Percentiles rank a stretch among this genome's conserved stretches.
Conservation (phyloP, 2,113 vertebrate species). For the Bothrops jararaca region DNA sequence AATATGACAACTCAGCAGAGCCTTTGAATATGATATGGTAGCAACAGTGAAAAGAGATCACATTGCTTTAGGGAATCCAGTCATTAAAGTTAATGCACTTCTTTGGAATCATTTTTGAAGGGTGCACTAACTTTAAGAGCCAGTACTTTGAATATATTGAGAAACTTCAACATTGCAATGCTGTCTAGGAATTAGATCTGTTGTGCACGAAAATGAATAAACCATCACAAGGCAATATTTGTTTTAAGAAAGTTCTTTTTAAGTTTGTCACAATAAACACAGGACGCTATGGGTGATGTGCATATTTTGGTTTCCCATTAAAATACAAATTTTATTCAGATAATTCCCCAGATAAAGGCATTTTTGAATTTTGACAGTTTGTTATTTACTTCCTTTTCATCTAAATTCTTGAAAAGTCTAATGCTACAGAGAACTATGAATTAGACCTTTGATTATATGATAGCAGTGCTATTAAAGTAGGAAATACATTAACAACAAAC, state of each 20-base stretch:
- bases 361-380: not conserved
- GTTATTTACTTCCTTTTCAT: not conserved
- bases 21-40: not conserved
- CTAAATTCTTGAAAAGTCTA: not conserved
- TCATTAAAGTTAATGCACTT: not conserved
- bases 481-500: not conserved
- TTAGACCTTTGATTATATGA: not conserved
- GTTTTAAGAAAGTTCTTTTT: not conserved
- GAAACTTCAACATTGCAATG: not conserved
- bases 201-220: not conserved
- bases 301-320: not conserved
- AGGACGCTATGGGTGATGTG: not conserved
- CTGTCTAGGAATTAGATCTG: not conserved
- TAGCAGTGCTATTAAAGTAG: not conserved
- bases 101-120: not conserved
- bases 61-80: not conserved
- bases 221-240: not conserved
- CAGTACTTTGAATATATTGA: not conserved
- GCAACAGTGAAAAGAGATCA: not conserved
- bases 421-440: not conserved
- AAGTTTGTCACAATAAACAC: not conserved
- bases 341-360: not conserved
- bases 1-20: not conserved
- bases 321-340: not conserved
- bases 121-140: not conserved